A percentile compares a stretch with the other conserved stretches of the same genome.
phyloP scores from a whole-genome alignment of 2,113 vertebrate species.

The Cinclus cinclus region DNA sequence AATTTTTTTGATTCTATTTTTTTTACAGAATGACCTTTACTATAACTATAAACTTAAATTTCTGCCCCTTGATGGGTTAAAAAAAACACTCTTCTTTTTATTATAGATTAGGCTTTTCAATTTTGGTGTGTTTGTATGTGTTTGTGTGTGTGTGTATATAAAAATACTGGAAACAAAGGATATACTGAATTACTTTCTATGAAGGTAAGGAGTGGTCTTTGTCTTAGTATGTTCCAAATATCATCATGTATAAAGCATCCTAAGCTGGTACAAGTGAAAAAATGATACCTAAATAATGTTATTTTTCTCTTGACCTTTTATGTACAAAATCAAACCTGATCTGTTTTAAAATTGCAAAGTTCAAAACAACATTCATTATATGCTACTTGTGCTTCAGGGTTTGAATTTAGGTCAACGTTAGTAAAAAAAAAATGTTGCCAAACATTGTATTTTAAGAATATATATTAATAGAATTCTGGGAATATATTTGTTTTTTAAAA shows the following conservation, averaged over 20 bases:
- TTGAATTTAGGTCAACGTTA: background rate
- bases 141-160: background rate
- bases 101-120: background rate
- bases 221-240: background rate
- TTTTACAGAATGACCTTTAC: fast-evolving
- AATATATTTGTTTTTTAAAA: background rate
- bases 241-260: background rate
- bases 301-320: background rate
- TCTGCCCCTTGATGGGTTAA: background rate
- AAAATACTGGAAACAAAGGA: fast-evolving
- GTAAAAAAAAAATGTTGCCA: background rate
- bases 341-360: background rate
- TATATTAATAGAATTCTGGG: background rate
- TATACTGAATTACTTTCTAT: background rate
- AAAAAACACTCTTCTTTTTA: background rate
- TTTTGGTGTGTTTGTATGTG: background rate
- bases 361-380: background rate
- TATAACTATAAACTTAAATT: background rate
- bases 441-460: background rate
- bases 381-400: background rate
- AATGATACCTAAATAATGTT: fast-evolving
- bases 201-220: background rate
- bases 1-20: fast-evolving
- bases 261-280: fast-evolving
- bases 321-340: background rate